These are phyloP conservation scores for Neoarius graeffei DNA, from an alignment of 2,113 vertebrate genomes.

Conservation along the genomic window DNA sequence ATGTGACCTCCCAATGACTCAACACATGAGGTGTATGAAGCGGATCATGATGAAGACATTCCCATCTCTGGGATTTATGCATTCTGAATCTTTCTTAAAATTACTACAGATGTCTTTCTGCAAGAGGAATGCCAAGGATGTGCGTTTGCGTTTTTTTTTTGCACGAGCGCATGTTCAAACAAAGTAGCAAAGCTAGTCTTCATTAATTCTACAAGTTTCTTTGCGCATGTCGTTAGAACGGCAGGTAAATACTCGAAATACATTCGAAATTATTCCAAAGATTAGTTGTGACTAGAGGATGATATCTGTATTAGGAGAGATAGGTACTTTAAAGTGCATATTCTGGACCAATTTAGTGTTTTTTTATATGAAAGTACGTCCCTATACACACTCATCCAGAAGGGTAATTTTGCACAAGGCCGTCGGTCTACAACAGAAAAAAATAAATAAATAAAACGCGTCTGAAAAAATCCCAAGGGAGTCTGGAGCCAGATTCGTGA, in stretches of 20 bases:
- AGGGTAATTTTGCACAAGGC: too few species aligned
- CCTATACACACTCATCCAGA: too few species aligned
- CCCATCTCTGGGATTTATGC: background rate
- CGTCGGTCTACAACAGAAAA: too few species aligned
- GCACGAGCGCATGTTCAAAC: background rate
- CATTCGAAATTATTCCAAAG: too few species aligned
- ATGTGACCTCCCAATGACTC: background rate
- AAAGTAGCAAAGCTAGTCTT: background rate
- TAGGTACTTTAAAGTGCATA: too few species aligned
- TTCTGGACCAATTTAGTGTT: too few species aligned
- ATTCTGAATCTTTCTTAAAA: background rate
- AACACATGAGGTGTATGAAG: background rate
- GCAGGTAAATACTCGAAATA: background rate
- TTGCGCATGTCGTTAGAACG: background rate
- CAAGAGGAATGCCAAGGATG: background rate
- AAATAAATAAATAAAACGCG: too few species aligned
- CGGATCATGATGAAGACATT: background rate
- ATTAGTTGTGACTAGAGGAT: too few species aligned
- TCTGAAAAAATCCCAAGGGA: too few species aligned
- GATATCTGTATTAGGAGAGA: too few species aligned
- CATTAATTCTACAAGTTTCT: background rate
- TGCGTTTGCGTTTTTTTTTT: background rate
- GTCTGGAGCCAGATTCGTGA: too few species aligned
- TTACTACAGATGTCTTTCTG: background rate
- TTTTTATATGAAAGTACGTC: too few species aligned